phyloP scores from a whole-genome alignment of 2,888 invertebrate genomes.

The Clunio marinus region DNA sequence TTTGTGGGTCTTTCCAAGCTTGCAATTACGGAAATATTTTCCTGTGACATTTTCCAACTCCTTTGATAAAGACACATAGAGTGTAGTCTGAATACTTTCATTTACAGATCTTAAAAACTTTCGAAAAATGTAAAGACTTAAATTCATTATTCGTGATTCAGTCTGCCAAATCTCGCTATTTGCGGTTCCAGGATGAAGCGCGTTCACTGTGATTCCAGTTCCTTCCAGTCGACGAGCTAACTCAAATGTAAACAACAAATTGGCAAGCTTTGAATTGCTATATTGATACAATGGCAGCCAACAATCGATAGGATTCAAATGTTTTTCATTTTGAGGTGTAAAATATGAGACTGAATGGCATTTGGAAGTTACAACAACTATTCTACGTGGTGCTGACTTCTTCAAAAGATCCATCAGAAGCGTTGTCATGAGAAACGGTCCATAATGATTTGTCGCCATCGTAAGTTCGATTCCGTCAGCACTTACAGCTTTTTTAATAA shows the following conservation, averaged over 20 bases:
- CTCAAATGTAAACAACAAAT: constrained; percentile 75
- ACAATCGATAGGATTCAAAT: constrained; percentile 68
- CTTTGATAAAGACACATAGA: constrained; percentile 71
- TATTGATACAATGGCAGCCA: constrained; percentile 66
- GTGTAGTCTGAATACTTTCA: constrained; percentile 76
- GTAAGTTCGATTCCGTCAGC: constrained; percentile 83
- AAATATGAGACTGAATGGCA: constrained; percentile 56
- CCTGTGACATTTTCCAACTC: constrained; percentile 66
- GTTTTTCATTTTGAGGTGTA: constrained; percentile 57
- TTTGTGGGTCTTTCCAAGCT: constrained; percentile 58
- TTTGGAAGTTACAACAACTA: constrained; percentile 76
- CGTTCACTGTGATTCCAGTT: constrained; percentile 76
- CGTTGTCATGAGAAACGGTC: constrained; percentile 89
- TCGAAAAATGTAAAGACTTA: constrained; percentile 64
- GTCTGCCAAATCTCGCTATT: constrained; percentile 80
- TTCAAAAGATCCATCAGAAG: constrained; percentile 76
- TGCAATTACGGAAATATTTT: constrained; percentile 78
- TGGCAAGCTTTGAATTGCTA: constrained; percentile 80
- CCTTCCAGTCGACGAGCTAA: constrained; percentile 71
- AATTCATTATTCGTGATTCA: constrained; percentile 69
- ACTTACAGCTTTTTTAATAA: constrained; percentile 62
- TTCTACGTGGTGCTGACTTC: constrained; percentile 67
- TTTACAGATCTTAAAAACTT: constrained; percentile 70
- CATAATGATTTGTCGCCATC: constrained; percentile 91
- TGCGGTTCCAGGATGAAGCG: constrained; percentile 81